phyloP scores from a whole-genome alignment of 2,797 vertebrate genomes.

The Lycodopsis pacificus region DNA sequence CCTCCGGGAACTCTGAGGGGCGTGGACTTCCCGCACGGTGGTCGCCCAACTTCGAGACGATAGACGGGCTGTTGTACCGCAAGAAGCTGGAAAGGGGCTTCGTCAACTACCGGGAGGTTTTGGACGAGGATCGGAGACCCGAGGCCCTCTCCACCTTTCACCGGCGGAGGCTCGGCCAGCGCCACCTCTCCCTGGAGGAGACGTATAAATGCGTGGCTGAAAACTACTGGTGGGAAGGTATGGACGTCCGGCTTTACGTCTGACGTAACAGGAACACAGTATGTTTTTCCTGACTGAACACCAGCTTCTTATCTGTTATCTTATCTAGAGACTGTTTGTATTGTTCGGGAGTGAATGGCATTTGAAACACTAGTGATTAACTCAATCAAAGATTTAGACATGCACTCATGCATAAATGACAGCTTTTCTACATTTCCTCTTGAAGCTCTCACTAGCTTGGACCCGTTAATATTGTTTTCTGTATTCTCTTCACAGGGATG shows the following conservation, averaged over 20 bases:
- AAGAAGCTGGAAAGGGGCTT: conserved; percentile 86
- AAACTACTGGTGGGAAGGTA: conserved; percentile 91
- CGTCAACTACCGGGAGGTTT: conserved; percentile 87
- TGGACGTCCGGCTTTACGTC: conserved; percentile 16
- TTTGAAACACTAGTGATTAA: conserved; percentile 7
- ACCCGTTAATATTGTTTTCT: not conserved
- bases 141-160: conserved; percentile 84
- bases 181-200: conserved; percentile 87
- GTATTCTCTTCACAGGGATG: conserved; percentile 78
- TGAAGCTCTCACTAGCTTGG: not conserved
- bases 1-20: conserved; percentile 48
- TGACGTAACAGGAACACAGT: not conserved
- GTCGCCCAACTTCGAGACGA: conserved; percentile 82
- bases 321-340: not conserved
- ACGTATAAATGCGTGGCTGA: conserved; percentile 88
- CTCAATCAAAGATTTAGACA: conserved; percentile 6
- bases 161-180: conserved; percentile 73
- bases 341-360: not conserved
- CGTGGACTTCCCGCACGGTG: conserved; percentile 35
- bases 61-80: conserved; percentile 85
- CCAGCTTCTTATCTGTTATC: not conserved
- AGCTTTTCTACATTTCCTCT: not conserved
- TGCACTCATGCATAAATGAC: not conserved
- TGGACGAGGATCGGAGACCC: conserved; percentile 80
- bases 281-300: not conserved